phyloP scores from a whole-genome alignment of 64 coral and sea anemone species.

The Astreopora myriophthalma region DNA sequence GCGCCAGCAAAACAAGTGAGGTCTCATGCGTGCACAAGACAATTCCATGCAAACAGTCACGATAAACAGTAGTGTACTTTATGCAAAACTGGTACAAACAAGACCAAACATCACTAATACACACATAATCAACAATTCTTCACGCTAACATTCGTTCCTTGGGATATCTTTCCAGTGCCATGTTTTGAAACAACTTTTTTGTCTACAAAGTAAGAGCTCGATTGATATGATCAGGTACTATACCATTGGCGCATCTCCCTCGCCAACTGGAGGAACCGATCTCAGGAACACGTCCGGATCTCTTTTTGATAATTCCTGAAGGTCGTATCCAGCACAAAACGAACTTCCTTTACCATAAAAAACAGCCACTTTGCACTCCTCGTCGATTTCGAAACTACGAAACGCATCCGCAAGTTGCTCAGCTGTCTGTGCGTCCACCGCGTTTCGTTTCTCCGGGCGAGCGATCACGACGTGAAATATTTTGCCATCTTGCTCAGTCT shows the following conservation, averaged over 20 bases:
- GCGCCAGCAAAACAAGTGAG: too few relatives aligned
- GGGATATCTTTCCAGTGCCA: too few relatives aligned
- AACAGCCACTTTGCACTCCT: slow-evolving; percentile 80
- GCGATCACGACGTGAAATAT: slow-evolving; percentile 81
- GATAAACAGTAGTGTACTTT: too few relatives aligned
- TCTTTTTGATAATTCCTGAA: slow-evolving; percentile 70
- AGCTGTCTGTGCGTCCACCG: slow-evolving; percentile 83
- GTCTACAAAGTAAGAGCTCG: too few relatives aligned
- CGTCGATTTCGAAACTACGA: slow-evolving; percentile 84
- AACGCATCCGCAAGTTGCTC: slow-evolving; percentile 70
- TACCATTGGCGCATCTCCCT: slow-evolving; percentile 90
- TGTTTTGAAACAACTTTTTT: too few relatives aligned
- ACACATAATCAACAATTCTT: too few relatives aligned
- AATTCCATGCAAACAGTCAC: too few relatives aligned
- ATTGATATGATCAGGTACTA: not conserved
- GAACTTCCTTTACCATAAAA: slow-evolving; percentile 78
- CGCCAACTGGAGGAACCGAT: slow-evolving; percentile 53
- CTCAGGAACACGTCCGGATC: slow-evolving; percentile 64
- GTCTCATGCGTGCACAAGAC: too few relatives aligned
- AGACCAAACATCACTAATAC: too few relatives aligned
- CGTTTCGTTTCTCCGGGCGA: slow-evolving; percentile 95
- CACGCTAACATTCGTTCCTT: too few relatives aligned
- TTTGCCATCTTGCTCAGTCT: slow-evolving; percentile 80
- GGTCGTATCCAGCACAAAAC: slow-evolving; percentile 93
- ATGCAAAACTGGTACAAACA: too few relatives aligned